phyloP scores from a whole-genome alignment of 2,797 vertebrate genomes.

The Labeo calbasu region DNA sequence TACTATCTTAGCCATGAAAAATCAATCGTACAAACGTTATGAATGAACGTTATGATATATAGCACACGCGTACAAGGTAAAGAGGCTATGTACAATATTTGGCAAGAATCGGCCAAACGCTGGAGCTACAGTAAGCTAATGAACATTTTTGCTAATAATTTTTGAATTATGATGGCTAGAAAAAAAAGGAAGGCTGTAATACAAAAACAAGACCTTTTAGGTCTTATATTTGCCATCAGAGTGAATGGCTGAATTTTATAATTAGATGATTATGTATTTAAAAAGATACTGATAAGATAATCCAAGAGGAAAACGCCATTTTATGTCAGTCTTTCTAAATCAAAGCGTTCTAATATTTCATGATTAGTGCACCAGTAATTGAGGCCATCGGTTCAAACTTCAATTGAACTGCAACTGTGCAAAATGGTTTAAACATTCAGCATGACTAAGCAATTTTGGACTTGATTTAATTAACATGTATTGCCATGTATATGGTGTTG shows the following conservation, averaged over 20 bases:
- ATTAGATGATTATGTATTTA: background rate
- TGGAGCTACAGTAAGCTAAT: background rate
- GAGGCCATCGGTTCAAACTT: constrained; percentile 46
- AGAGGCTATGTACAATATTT: background rate
- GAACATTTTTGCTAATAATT: background rate
- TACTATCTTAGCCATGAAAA: background rate
- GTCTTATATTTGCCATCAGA: too few relatives aligned
- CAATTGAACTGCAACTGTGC: constrained; percentile 51
- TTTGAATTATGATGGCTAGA: background rate
- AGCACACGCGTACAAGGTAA: background rate
- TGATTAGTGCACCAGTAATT: constrained; percentile 61
- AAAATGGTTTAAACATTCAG: constrained; percentile 52
- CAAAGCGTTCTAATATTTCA: constrained; percentile 56
- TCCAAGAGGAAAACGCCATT: background rate
- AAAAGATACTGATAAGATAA: background rate
- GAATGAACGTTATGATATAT: background rate
- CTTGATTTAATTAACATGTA: constrained; percentile 46
- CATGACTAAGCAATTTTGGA: background rate
- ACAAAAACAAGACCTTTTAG: background rate
- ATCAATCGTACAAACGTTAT: background rate
- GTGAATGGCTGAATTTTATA: background rate
- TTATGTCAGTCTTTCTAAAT: constrained; percentile 52
- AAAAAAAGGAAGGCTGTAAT: background rate
- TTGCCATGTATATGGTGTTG: constrained; percentile 28
- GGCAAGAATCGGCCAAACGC: background rate